phyloP scores from a whole-genome alignment of 2,113 vertebrate species.

The Melanocharis versteri region DNA sequence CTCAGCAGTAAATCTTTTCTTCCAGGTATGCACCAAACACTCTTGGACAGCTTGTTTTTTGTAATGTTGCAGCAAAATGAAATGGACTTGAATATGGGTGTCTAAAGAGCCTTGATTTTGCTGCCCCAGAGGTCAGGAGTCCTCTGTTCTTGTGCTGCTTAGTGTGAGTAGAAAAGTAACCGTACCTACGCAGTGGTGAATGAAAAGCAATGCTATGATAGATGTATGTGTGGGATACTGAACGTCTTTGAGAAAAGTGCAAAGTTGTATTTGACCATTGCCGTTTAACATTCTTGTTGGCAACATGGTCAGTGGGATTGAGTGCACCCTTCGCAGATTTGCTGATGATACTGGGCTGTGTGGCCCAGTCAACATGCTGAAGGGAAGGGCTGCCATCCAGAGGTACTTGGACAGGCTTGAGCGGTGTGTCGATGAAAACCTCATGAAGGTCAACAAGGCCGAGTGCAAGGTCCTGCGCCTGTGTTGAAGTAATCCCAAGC shows the following conservation, averaged over 20 bases:
- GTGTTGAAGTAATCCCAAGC: background rate
- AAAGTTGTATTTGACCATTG: background rate
- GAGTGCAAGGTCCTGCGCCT: background rate
- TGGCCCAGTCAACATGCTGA: background rate
- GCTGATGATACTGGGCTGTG: background rate
- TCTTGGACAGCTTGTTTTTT: background rate
- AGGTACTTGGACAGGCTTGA: background rate
- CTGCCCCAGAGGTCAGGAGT: background rate
- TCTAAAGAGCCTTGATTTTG: background rate
- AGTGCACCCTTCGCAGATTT: background rate
- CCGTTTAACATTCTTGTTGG: background rate
- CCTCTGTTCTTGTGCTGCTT: background rate
- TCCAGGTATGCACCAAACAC: background rate
- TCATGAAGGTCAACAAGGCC: background rate
- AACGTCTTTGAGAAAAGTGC: background rate
- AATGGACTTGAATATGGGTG: background rate
- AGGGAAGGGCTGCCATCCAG: background rate
- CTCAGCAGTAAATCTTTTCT: background rate
- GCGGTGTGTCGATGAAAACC: background rate
- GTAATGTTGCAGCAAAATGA: background rate
- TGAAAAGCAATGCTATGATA: background rate
- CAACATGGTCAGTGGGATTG: background rate
- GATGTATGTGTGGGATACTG: background rate
- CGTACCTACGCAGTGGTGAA: background rate
- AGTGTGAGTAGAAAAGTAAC: background rate